phyloP scores from a whole-genome alignment of 2,888 invertebrate genomes.

The Melinaea menophilus region DNA sequence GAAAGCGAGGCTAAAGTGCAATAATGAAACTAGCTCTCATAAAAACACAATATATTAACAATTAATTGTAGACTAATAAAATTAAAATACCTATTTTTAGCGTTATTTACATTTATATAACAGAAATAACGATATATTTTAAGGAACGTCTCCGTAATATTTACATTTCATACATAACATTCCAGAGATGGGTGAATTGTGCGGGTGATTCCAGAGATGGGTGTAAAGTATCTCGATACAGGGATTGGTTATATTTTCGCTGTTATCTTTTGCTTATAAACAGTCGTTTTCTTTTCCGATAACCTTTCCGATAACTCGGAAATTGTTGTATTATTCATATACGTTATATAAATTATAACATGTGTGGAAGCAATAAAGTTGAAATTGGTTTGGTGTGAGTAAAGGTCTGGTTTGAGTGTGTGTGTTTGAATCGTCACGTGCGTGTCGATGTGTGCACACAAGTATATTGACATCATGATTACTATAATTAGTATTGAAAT shows the following conservation, averaged over 20 bases:
- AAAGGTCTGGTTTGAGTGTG: neutral
- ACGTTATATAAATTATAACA: neutral
- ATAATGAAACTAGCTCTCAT: neutral
- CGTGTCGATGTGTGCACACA: too few relatives aligned
- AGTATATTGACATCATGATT: too few relatives aligned
- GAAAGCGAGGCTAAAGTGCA: slow-evolving; percentile 5
- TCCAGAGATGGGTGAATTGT: neutral
- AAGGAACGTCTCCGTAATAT: too few relatives aligned
- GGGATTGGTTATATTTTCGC: slow-evolving; percentile 1
- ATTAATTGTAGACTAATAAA: too few relatives aligned
- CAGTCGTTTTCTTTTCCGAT: slow-evolving; percentile 2
- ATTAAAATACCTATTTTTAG: too few relatives aligned
- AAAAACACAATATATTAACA: neutral
- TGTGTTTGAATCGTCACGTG: too few relatives aligned
- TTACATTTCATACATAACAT: too few relatives aligned
- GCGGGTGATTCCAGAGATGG: neutral
- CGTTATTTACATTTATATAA: too few relatives aligned
- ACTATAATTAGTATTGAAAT: too few relatives aligned
- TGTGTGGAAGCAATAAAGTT: neutral
- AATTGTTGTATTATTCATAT: neutral
- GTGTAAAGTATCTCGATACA: neutral
- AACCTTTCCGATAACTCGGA: slow-evolving; percentile 5
- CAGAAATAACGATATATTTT: too few relatives aligned
- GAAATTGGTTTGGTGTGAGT: neutral
- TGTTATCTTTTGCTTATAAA: neutral